Percentiles rank a stretch among this genome's conserved stretches.
Conservation (phyloP, 2,797 vertebrate species). For the Psittacula derbiana region DNA sequence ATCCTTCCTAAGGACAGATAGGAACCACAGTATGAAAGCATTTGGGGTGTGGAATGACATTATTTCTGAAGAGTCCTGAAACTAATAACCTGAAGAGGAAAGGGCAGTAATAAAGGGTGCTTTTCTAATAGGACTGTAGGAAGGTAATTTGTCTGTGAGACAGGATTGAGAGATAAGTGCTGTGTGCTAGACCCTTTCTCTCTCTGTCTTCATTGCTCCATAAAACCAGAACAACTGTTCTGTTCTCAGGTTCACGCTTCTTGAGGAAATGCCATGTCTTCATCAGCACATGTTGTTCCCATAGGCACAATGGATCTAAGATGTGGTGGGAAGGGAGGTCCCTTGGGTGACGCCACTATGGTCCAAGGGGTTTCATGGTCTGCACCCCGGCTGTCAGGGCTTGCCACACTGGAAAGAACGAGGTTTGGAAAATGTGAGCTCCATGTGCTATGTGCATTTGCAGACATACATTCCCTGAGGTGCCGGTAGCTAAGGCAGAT, state of each 20-base stretch:
- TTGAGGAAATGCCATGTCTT: background rate
- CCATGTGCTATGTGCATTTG: rapidly evolving
- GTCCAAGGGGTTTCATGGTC: background rate
- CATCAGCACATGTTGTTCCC: background rate
- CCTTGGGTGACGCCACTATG: background rate
- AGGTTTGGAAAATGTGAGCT: background rate
- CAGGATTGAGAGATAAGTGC: background rate
- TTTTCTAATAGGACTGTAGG: background rate
- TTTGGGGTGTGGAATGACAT: background rate
- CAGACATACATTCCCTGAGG: rapidly evolving
- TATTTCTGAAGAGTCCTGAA: background rate
- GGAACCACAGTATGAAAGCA: background rate
- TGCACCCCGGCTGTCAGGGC: background rate
- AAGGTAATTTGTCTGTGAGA: background rate
- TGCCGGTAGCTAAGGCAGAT: background rate
- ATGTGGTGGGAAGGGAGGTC: background rate
- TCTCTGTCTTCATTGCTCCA: background rate
- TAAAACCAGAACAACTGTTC: background rate
- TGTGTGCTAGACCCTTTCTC: background rate
- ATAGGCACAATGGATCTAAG: background rate
- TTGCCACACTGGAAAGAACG: background rate
- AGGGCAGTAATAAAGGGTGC: background rate
- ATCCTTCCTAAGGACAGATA: background rate
- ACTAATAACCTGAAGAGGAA: background rate
- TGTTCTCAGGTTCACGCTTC: background rate